phyloP scores from a whole-genome alignment of 2,113 vertebrate genomes.

The Circaetus gallicus region DNA sequence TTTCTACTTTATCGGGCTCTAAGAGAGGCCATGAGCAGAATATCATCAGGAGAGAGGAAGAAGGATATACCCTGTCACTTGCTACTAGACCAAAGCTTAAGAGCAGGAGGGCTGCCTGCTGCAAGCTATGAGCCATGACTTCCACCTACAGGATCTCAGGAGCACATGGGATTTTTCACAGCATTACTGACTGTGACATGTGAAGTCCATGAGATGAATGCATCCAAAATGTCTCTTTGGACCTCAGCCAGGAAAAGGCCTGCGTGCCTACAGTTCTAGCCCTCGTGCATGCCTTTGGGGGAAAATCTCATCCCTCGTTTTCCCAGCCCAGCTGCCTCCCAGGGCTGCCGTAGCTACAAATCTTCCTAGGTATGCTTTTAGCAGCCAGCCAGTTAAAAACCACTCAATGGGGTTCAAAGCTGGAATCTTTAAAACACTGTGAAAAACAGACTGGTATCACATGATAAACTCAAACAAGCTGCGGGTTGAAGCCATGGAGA shows the following conservation, averaged over 20 bases:
- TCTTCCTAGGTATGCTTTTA: neutral
- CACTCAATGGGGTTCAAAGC: neutral
- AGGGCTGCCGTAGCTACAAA: neutral
- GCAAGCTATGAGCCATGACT: neutral
- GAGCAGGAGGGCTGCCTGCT: neutral
- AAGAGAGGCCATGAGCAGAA: neutral
- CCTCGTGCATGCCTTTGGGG: neutral
- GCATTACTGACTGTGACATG: neutral
- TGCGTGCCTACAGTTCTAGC: neutral
- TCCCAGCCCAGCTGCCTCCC: neutral
- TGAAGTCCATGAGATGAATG: neutral
- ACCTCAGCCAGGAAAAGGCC: neutral
- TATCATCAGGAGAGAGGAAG: neutral
- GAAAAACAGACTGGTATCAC: rapidly evolving
- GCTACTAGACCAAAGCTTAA: neutral
- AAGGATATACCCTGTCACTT: neutral
- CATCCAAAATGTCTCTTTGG: neutral
- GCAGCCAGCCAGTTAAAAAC: neutral
- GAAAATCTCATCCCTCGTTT: neutral
- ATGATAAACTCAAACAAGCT: neutral
- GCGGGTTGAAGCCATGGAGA: rapidly evolving
- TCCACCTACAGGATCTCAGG: neutral
- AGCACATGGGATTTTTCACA: neutral
- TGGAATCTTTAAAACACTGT: neutral
- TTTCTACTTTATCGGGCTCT: neutral